Percentiles rank a stretch among this genome's conserved stretches.
phyloP scores from a whole-genome alignment of 2,888 invertebrate genomes.

The Cephus spinipes region DNA sequence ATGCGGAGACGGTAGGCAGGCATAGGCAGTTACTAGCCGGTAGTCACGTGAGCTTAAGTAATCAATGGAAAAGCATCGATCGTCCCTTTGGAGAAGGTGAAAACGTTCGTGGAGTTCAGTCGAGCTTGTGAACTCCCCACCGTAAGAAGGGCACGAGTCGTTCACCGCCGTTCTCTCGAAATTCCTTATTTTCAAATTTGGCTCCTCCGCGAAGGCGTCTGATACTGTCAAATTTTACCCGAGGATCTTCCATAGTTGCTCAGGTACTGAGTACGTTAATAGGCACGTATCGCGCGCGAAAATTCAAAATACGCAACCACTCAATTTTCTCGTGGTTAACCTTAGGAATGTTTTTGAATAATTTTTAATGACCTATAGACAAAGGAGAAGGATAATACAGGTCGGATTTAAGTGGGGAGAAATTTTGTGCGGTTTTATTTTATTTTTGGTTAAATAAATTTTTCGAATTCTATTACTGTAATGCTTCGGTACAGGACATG shows the following conservation, averaged over 20 bases:
- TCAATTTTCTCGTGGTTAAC: neutral
- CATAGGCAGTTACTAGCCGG: neutral
- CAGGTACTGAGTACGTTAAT: neutral
- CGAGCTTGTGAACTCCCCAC: constrained; percentile 39
- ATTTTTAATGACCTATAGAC: neutral
- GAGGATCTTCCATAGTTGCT: neutral
- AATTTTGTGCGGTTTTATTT: neutral
- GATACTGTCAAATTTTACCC: neutral
- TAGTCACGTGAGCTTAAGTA: constrained; percentile 44
- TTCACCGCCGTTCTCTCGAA: neutral
- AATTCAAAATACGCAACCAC: neutral
- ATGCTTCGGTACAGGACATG: neutral
- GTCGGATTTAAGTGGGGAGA: neutral
- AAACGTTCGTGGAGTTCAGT: constrained; percentile 42
- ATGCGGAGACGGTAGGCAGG: neutral
- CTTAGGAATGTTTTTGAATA: neutral
- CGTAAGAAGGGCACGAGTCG: neutral
- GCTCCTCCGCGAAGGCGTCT: neutral
- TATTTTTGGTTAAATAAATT: neutral
- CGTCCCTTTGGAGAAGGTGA: constrained; percentile 47
- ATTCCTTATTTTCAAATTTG: neutral
- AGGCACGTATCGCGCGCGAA: neutral
- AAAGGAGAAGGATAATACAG: neutral
- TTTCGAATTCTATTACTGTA: neutral
- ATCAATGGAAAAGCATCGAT: constrained; percentile 56